Evolutionary conservation across 1,140 invertebrate genomes (phyloP).

Genomic region (Mamestra configurata): DNA sequence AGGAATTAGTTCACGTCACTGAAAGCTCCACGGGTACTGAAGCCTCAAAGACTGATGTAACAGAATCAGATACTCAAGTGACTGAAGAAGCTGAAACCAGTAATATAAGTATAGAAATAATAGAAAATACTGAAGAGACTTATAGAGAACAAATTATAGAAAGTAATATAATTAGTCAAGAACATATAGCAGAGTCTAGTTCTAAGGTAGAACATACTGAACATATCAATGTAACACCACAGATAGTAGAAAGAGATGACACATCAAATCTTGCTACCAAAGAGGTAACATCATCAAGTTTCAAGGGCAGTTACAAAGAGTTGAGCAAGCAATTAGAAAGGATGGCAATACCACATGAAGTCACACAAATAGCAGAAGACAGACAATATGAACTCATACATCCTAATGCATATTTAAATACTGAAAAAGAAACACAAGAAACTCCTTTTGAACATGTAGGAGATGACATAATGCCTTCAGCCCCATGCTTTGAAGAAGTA

Average conservation of each 20-base stretch:
- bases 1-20: not conserved
- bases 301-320: constrained; percentile 37
- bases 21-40: not conserved
- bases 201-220: not conserved
- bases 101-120: constrained; percentile 23
- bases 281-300: not conserved
- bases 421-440: not conserved
- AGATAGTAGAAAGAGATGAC: not conserved
- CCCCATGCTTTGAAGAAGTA: constrained; percentile 69
- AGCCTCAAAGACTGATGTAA: not conserved
- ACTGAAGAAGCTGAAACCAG: constrained; percentile 16
- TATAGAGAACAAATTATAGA: constrained; percentile 13
- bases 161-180: not conserved
- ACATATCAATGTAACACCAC: not conserved
- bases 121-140: not conserved
- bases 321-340: constrained; percentile 54
- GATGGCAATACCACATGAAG: constrained; percentile 51
- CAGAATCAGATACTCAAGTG: not conserved
- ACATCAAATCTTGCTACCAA: not conserved
- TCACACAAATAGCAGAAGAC: constrained; percentile 9
- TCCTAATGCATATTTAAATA: constrained; percentile 27
- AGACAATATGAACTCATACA: not conserved
- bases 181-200: not conserved
- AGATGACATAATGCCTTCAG: constrained; percentile 68
- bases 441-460: not conserved